Conservation (phyloP, 1,140 invertebrate species). For the Trichomalopsis sarcophagae region DNA sequence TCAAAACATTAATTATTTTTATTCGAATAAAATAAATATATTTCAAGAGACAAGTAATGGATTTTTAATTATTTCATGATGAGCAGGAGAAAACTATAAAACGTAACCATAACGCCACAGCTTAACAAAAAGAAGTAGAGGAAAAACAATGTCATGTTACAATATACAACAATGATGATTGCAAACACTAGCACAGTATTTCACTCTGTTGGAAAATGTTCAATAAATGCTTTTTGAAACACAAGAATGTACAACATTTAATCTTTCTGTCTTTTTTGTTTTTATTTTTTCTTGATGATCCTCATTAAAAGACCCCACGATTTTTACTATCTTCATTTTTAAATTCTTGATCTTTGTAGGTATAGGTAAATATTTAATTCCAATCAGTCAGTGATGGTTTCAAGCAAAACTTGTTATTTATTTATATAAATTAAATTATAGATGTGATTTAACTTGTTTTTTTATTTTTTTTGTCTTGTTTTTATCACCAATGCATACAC, state of each 20-base stretch:
- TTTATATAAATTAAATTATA: conserved; percentile 24
- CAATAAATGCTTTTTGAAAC: conserved; percentile 49
- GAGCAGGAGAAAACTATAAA: conserved; percentile 36
- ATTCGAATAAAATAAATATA: conserved; percentile 47
- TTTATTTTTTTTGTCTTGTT: conserved; percentile 3
- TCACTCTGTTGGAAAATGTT: conserved; percentile 45
- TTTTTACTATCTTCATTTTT: conserved; percentile 6
- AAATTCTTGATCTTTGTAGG: conserved; percentile 21
- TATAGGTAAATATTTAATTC: conserved; percentile 10
- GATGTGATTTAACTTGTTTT: conserved; percentile 14
- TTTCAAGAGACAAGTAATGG: conserved; percentile 38
- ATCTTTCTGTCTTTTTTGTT: conserved; percentile 8
- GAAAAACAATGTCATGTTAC: conserved; percentile 47
- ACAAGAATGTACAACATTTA: conserved; percentile 42
- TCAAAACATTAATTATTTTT: conserved; percentile 42
- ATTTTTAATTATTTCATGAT: conserved; percentile 27
- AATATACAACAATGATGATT: conserved; percentile 48
- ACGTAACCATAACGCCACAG: conserved; percentile 34
- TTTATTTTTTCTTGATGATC: neutral
- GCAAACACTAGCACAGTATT: conserved; percentile 44
- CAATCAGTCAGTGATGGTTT: conserved; percentile 29
- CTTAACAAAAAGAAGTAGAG: conserved; percentile 39
- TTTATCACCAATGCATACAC: conserved; percentile 4
- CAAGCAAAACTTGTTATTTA: conserved; percentile 14
- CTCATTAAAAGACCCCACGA: neutral